Conservation (phyloP, 2,888 invertebrate species). For the Cacoxenus indagator region DNA sequence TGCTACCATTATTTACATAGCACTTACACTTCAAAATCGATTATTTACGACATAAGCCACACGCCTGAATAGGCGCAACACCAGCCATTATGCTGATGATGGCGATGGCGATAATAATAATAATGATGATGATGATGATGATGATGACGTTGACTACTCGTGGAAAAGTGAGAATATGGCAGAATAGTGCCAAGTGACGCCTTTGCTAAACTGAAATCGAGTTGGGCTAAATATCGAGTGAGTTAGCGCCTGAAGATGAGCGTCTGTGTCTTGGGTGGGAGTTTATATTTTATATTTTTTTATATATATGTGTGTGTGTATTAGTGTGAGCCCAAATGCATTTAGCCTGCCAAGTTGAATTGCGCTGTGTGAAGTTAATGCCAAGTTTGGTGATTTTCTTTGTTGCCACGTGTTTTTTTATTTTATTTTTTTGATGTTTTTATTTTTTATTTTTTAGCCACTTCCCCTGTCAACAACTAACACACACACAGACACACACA, state of each 20-base stretch:
- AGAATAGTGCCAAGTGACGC: too few relatives aligned
- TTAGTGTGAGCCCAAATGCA: not conserved
- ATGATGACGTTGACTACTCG: not conserved
- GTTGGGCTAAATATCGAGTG: too few relatives aligned
- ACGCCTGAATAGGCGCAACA: conserved; percentile 17
- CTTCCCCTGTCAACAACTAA: not conserved
- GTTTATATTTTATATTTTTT: not conserved
- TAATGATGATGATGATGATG: not conserved
- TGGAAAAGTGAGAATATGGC: too few relatives aligned
- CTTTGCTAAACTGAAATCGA: too few relatives aligned
- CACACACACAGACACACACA: not conserved
- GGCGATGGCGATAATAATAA: not conserved
- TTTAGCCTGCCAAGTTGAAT: not conserved
- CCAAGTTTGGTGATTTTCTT: not conserved
- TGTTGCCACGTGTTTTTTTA: not conserved
- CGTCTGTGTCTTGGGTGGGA: not conserved
- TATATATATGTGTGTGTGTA: not conserved
- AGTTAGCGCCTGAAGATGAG: too few relatives aligned
- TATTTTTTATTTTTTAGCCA: not conserved
- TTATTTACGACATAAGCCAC: conserved; percentile 25
- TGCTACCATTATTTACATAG: conserved; percentile 15
- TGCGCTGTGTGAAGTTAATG: not conserved
- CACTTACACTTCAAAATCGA: conserved; percentile 18
- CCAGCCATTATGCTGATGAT: not conserved
- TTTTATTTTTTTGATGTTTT: not conserved